These are phyloP conservation scores for Acanthurus tractus DNA, from an alignment of 2,797 vertebrate genomes.

Conservation along the genomic window DNA sequence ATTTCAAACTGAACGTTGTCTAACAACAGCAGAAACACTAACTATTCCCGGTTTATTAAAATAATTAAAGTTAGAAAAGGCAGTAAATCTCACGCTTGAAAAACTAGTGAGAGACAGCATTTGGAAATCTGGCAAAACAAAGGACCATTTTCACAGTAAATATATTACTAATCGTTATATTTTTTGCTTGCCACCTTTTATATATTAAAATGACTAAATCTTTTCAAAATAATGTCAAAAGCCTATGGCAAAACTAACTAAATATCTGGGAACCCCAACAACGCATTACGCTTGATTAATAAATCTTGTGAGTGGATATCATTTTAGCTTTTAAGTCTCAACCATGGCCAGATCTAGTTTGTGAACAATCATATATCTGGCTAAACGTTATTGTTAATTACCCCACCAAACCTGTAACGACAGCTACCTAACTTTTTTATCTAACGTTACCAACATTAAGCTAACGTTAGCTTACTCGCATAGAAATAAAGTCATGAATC, in stretches of 20 bases:
- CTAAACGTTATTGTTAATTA: neutral
- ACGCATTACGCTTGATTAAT: neutral
- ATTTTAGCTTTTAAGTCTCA: neutral
- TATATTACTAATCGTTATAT: too few relatives aligned
- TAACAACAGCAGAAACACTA: neutral
- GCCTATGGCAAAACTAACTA: neutral
- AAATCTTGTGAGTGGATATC: rapidly evolving
- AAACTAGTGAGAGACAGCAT: neutral
- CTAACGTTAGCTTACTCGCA: neutral
- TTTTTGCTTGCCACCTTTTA: too few relatives aligned
- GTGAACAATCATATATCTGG: neutral
- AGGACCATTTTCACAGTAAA: neutral
- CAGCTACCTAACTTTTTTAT: neutral
- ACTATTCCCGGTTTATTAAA: neutral
- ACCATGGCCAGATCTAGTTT: neutral
- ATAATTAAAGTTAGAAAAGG: neutral
- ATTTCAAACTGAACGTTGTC: neutral
- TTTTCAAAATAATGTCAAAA: neutral
- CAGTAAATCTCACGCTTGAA: neutral
- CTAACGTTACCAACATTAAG: neutral
- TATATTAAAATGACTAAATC: neutral
- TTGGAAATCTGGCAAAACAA: neutral
- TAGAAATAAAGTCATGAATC: too few relatives aligned
- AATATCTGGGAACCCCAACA: neutral
- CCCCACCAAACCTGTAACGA: neutral